phyloP scores from a whole-genome alignment of 2,888 invertebrate genomes.

The Ectemnius continuus region DNA sequence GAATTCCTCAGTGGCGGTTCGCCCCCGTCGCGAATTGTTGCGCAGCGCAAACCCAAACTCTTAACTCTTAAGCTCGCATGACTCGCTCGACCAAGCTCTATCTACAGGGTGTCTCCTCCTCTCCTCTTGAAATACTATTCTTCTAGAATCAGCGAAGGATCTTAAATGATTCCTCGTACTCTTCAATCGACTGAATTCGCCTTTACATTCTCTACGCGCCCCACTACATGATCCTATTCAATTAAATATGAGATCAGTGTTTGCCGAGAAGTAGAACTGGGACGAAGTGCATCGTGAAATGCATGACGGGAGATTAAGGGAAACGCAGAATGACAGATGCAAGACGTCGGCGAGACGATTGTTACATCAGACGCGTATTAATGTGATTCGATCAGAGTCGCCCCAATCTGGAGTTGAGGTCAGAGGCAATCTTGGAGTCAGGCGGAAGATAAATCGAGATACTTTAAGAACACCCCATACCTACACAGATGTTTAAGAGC shows the following conservation, averaged over 20 bases:
- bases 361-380: neutral
- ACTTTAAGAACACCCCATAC: constrained; percentile 76
- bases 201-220: neutral
- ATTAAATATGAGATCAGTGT: too few species aligned
- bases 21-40: constrained; percentile 70
- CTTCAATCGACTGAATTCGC: too few species aligned
- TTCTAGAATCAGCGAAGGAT: too few species aligned
- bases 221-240: too few species aligned
- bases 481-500: constrained; percentile 76
- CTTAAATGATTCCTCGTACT: too few species aligned
- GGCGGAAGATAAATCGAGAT: constrained; percentile 58
- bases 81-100: constrained; percentile 47
- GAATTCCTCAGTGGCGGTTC: constrained; percentile 70
- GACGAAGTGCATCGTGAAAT: too few species aligned
- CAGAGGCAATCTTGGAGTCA: constrained; percentile 28
- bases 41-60: constrained; percentile 68
- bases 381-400: neutral
- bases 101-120: constrained; percentile 50
- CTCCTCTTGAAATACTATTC: neutral
- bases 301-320: too few species aligned
- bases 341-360: neutral
- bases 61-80: constrained; percentile 65
- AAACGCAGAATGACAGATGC: too few species aligned
- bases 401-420: constrained; percentile 19
- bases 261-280: too few species aligned